These are phyloP conservation scores for Actinemys pallida DNA, from an alignment of 2,113 vertebrate species.

Conservation along the genomic window DNA sequence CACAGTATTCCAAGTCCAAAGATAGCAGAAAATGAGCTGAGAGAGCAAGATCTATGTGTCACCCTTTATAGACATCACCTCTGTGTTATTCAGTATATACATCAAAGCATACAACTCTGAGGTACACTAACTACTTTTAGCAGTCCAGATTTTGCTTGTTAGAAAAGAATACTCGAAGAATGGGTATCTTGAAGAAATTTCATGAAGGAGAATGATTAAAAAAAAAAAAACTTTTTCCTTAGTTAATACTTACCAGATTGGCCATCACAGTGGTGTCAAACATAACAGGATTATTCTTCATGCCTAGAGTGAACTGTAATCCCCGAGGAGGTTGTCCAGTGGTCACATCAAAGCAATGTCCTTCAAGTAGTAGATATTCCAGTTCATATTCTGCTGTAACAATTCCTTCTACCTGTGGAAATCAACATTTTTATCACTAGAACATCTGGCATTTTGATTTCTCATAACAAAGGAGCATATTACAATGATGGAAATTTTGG, in stretches of 20 bases:
- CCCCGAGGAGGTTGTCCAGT: constrained; percentile 91
- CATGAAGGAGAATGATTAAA: not conserved
- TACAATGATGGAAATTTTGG: not conserved
- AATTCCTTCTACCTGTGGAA: constrained; percentile 82
- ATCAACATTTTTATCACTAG: not conserved
- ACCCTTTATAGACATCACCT: not conserved
- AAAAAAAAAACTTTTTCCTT: not conserved
- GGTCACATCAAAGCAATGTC: constrained; percentile 92
- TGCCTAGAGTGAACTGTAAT: constrained; percentile 95
- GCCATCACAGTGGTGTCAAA: constrained; percentile 98
- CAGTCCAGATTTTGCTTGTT: not conserved
- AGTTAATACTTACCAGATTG: constrained; percentile 87
- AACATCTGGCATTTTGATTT: not conserved
- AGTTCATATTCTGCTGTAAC: constrained; percentile 93
- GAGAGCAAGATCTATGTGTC: not conserved
- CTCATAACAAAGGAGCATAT: not conserved
- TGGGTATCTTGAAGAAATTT: not conserved
- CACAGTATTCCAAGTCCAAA: not conserved
- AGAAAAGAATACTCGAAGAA: not conserved
- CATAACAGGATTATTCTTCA: constrained; percentile 84
- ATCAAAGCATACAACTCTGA: not conserved
- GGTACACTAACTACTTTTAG: not conserved
- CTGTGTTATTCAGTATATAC: not conserved
- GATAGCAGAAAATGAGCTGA: not conserved
- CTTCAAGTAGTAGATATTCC: constrained; percentile 93